phyloP scores from a whole-genome alignment of 1,140 invertebrate species.

The Saccostrea cuccullata region DNA sequence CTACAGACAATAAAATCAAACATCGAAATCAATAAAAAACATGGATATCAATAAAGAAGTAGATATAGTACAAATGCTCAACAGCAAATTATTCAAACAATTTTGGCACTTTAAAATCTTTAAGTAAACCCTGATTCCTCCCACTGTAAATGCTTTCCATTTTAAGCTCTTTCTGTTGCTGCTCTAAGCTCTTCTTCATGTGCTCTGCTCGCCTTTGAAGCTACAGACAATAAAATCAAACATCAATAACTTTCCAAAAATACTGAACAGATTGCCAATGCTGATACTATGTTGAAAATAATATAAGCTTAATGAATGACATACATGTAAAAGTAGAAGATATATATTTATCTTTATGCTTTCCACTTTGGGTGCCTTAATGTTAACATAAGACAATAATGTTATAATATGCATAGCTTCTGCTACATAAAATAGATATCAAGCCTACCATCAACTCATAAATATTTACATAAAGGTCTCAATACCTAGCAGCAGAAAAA shows the following conservation, averaged over 20 bases:
- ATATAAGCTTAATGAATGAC: too few relatives aligned
- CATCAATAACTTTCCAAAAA: neutral
- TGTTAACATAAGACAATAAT: neutral
- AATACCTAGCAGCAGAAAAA: too few relatives aligned
- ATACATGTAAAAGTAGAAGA: too few relatives aligned
- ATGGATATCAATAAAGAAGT: too few relatives aligned
- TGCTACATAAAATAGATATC: neutral
- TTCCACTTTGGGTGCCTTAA: neutral
- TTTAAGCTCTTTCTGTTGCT: slow-evolving; percentile 94
- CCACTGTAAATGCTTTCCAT: slow-evolving; percentile 89
- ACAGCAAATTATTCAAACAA: too few relatives aligned
- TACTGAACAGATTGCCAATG: neutral
- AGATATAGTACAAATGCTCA: too few relatives aligned
- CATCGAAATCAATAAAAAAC: too few relatives aligned
- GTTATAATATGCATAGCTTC: neutral
- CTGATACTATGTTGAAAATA: too few relatives aligned
- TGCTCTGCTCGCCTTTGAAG: slow-evolving; percentile 79
- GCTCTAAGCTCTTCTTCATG: slow-evolving; percentile 79
- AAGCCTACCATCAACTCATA: neutral
- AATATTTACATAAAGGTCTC: neutral
- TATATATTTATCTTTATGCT: too few relatives aligned
- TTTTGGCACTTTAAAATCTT: too few relatives aligned
- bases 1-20: too few relatives aligned
- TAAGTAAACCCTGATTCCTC: slow-evolving; percentile 82
- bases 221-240: slow-evolving; percentile 59